Evolutionary conservation across 2,888 invertebrate genomes (phyloP), one percentile per base, ranked within the genome.

Genomic region (Acrocyrtus sp.): DNA sequence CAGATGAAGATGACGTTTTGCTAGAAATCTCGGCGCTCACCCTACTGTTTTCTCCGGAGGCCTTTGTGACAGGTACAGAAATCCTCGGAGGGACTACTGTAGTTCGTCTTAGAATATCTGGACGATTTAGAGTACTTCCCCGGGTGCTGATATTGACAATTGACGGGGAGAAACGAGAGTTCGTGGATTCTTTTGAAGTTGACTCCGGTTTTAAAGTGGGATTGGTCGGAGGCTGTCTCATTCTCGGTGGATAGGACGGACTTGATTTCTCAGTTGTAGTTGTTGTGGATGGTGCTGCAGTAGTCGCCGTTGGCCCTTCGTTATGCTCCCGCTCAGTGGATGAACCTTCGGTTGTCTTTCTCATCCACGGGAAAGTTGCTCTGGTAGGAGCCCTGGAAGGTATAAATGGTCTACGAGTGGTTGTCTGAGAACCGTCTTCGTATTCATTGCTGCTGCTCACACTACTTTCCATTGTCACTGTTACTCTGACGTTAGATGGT

Each of bases 321-420:
- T 26, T 12, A 21, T 45, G 60, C 22, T 66, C 66, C 27, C 47
- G 57, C 39, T 61, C 67, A 3, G 50, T n/a, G 8, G 76, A 68
- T 12, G 72, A 68, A 1, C 56, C 67, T 8, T 70, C 73, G 0
- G 75, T 67, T 10, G 75, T 51, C 21, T 78, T 70, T 39, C 78
- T 56, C 10, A 60, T 61, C 81, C 81, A 81, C 0, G 81, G 81
- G 21, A 74, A 73, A 5, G 61, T 72, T 1, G 63, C 60, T 8
- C 72, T 61, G 10, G 72, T 68, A 26, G 77, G 76, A 22, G 61
- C 65, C 17, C 79, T 69, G 10, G 76, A 74, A 0, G 81, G 81
- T 8, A 79, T 72, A 54, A 79, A 81, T 15, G 81, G 78, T 63
- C 77, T 75, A n/a, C 78, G 61, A n/a, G 19, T 22, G 22, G 67